A percentile compares a stretch with the other conserved stretches of the same genome.
Evolutionary conservation across 2,888 invertebrate species (phyloP).

Genomic region (Thereva unica): DNA sequence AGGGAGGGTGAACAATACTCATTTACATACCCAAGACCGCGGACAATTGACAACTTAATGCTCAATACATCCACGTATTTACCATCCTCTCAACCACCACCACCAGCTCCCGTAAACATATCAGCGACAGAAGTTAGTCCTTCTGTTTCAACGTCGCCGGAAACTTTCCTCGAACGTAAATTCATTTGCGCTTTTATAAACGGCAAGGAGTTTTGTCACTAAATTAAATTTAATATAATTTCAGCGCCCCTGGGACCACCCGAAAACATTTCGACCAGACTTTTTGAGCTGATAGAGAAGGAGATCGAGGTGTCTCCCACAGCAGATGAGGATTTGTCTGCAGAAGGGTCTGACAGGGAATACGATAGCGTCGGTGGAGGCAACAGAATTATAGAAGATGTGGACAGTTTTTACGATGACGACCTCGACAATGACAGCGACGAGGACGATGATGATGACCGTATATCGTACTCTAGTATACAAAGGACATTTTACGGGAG

Average conservation of each 20-base stretch:
- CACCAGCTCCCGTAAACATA: slow-evolving; percentile 16
- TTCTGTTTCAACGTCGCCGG: slow-evolving; percentile 30
- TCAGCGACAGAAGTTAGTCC: slow-evolving; percentile 25
- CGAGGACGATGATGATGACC: slow-evolving; percentile 24
- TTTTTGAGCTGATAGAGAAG: not conserved
- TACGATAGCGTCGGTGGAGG: slow-evolving; percentile 5
- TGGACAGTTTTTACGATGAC: slow-evolving; percentile 9
- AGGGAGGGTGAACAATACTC: slow-evolving; percentile 46
- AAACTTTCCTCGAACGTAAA: slow-evolving; percentile 35
- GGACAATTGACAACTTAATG: slow-evolving; percentile 33
- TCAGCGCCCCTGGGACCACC: not conserved
- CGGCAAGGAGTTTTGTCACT: not conserved
- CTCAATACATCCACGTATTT: slow-evolving; percentile 25
- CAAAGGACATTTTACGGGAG: slow-evolving; percentile 44
- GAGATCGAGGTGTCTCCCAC: slow-evolving; percentile 4
- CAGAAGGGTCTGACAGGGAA: slow-evolving; percentile 14
- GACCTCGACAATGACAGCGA: slow-evolving; percentile 25
- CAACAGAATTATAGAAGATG: not conserved
- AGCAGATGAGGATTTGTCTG: slow-evolving; percentile 3
- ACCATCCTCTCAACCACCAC: slow-evolving; percentile 20
- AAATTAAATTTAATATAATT: slow-evolving; percentile 11
- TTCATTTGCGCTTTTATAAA: slow-evolving; percentile 17
- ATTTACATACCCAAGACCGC: slow-evolving; percentile 39
- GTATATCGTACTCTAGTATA: slow-evolving; percentile 42
- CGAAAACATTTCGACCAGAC: not conserved